These are phyloP conservation scores for Brachionus calyciflorus DNA, from an alignment of 1,140 invertebrate species.

Conservation along the genomic window DNA sequence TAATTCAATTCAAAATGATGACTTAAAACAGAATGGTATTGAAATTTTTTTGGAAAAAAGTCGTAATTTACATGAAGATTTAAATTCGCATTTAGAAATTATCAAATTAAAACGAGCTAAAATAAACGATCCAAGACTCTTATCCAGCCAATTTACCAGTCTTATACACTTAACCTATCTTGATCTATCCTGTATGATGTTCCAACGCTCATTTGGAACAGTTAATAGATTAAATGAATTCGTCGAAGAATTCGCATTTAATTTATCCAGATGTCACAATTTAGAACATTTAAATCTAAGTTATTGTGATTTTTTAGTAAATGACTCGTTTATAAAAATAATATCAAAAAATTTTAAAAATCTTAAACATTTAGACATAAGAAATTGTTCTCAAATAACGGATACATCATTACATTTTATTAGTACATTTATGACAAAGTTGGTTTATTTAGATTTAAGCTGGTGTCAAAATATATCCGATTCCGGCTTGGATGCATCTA, in stretches of 20 bases:
- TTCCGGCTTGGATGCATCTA: background rate
- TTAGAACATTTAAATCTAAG: constrained; percentile 17
- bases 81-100: background rate
- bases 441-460: constrained; percentile 18
- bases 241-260: constrained; percentile 11
- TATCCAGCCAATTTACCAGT: background rate
- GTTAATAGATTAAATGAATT: background rate
- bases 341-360: constrained; percentile 1
- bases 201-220: background rate
- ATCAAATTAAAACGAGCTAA: constrained; percentile 2
- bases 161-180: background rate
- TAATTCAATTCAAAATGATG: constrained; percentile 23
- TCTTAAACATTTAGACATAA: constrained; percentile 13
- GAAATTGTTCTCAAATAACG: constrained; percentile 40
- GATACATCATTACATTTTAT: constrained; percentile 28
- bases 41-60: constrained; percentile 32
- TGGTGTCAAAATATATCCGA: constrained; percentile 44
- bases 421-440: background rate
- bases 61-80: background rate
- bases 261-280: background rate
- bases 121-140: constrained; percentile 12
- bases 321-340: constrained; percentile 13
- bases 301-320: constrained; percentile 43
- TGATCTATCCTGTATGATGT: constrained; percentile 25
- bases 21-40: background rate